Evolutionary conservation across 2,797 vertebrate species (phyloP), one percentile per base, ranked within the genome.

Genomic region (Gymnoscopelus braueri): DNA sequence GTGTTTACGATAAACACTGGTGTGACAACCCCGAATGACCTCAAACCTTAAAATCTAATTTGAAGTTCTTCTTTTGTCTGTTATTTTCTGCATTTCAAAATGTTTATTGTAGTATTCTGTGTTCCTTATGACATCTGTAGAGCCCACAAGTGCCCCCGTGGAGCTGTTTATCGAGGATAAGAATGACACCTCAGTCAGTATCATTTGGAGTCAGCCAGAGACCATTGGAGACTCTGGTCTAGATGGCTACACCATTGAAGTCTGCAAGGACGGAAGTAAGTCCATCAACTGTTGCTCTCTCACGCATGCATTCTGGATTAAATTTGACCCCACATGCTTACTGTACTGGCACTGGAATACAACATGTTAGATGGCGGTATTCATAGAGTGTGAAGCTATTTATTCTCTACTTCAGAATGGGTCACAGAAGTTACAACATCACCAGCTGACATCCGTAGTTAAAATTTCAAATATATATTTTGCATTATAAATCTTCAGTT

Each of bases 191-290:
- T 95, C 96, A 0, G 87, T 98, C 60, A 92, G 93, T 0, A 91
- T 99, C 88, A 95, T 94, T 53, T 99, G 98, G 98, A 97, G 95
- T 81, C 92, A 95, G 63, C 97, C 97, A 0, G 95, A 95, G 85
- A 91, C 65, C n/a, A 85, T 91, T 0, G 97, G 97, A 39, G 48
- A 3, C 3, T 62, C 89, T 0, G 94, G 94, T n/a, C 84, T 98
- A 78, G 96, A 98, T 63, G 98, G 98, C 74, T 99, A 98, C 24
- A 23, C 88, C 61, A 91, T 99, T 87, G 97, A 99, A 81, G 68
- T 95, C 80, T 89, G 94, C 93, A 94, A 94, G 88, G 96, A 98
- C 32, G 97, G 97, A 96, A 95, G 98, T 99, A 93, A 92, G 98
- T 90, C 62, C 24, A n/a, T n/a, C 4, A 11, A 26, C n/a, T 39